These are phyloP conservation scores for Pammene fasciana DNA, from an alignment of 2,888 invertebrate genomes.

Conservation along the genomic window DNA sequence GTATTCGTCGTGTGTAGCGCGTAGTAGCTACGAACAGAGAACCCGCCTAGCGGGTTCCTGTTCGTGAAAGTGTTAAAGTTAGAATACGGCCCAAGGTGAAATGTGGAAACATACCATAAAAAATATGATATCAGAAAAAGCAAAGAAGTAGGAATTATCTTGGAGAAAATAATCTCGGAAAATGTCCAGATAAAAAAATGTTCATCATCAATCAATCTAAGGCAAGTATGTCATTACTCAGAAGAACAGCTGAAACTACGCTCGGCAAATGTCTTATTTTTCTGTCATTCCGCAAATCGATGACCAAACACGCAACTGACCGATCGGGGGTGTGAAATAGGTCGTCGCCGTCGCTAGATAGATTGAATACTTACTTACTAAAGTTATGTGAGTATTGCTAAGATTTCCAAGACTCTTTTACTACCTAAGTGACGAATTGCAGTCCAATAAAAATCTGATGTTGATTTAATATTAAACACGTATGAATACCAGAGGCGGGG, in stretches of 20 bases:
- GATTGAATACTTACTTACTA: background rate
- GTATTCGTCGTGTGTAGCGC: no score
- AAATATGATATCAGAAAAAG: no score
- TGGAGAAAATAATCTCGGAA: background rate
- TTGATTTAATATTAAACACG: no score
- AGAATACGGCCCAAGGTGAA: no score
- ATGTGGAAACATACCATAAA: no score
- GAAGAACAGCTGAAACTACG: slow-evolving; percentile 19
- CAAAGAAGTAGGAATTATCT: background rate
- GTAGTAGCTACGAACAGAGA: no score
- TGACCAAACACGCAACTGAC: slow-evolving; percentile 9
- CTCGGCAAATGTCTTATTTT: slow-evolving; percentile 32
- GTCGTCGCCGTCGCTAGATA: background rate
- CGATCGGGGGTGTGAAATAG: slow-evolving; percentile 11
- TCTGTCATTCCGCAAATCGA: slow-evolving; percentile 21
- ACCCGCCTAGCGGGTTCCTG: no score
- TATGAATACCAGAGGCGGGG: no score
- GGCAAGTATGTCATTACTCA: slow-evolving; percentile 25
- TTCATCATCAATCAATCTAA: slow-evolving; percentile 32
- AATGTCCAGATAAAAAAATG: background rate
- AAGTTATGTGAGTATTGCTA: background rate
- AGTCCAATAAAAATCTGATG: no score
- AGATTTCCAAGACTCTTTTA: background rate
- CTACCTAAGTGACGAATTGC: no score
- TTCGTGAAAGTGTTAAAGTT: no score